phyloP scores from a whole-genome alignment of 2,888 invertebrate genomes.

The Philhelius pedissequus region DNA sequence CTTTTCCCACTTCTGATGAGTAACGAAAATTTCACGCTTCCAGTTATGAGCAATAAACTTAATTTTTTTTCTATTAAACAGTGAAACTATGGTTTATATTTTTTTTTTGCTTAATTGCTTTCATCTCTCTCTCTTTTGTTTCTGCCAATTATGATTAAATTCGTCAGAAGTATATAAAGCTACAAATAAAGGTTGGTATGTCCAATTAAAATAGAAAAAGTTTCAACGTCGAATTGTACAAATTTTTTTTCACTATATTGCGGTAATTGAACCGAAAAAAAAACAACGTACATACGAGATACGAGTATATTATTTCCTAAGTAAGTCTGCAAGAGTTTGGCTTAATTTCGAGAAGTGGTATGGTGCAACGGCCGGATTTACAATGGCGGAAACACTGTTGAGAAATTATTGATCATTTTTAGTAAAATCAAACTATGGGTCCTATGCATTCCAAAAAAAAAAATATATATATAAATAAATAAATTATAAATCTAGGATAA shows the following conservation, averaged over 20 bases:
- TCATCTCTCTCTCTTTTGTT: slow-evolving; percentile 15
- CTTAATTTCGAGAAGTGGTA: background rate
- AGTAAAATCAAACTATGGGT: too few species aligned
- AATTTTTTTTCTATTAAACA: background rate
- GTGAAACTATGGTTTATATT: slow-evolving; percentile 7
- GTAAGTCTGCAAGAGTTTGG: background rate
- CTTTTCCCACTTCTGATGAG: background rate
- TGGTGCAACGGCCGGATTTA: background rate
- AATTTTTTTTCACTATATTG: background rate
- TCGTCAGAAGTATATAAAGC: background rate
- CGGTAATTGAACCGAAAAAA: slow-evolving; percentile 50
- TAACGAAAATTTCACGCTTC: slow-evolving; percentile 2
- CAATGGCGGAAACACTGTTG: background rate
- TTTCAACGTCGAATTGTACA: slow-evolving; percentile 19
- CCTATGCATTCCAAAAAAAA: too few species aligned
- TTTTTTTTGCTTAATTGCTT: background rate
- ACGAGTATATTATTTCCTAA: background rate
- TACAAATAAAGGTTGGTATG: background rate
- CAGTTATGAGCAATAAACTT: slow-evolving; percentile 25
- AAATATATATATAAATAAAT: too few species aligned
- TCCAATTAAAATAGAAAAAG: slow-evolving; percentile 29
- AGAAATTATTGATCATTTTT: too few species aligned
- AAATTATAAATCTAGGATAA: too few species aligned
- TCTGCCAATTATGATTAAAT: slow-evolving; percentile 21
- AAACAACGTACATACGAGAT: background rate